Evolutionary conservation across 30 jellyfish, hydroid and myxozoan species (phyloP).

Genomic region (Catostylus mosaicus): DNA sequence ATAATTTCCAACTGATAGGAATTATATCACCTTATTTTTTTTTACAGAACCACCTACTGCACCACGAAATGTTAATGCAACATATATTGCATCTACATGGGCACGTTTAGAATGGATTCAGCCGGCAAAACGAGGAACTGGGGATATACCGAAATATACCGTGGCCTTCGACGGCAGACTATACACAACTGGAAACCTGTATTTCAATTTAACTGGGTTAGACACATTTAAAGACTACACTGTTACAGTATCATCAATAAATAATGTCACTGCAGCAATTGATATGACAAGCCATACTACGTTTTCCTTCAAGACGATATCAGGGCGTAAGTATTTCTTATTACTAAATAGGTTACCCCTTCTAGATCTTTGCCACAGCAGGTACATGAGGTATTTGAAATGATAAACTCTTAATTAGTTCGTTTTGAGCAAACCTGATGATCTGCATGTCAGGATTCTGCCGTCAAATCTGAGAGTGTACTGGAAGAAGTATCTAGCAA

Average conservation of each 20-base stretch:
- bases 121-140: constrained; percentile 40
- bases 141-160: constrained; percentile 2
- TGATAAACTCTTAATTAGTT: not conserved
- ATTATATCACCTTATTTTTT: no score
- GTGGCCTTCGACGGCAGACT: not conserved
- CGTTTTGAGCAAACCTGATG: not conserved
- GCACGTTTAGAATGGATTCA: constrained; percentile 35
- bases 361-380: not conserved
- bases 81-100: constrained; percentile 9
- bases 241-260: constrained; percentile 12
- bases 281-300: not conserved
- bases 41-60: constrained; percentile 10
- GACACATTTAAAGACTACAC: constrained; percentile 41
- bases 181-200: constrained; percentile 5
- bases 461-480: no score
- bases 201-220: constrained; percentile 18
- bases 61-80: constrained; percentile 29
- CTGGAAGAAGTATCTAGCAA: not conserved
- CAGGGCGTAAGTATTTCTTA: not conserved
- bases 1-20: not conserved
- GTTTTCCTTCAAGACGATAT: not conserved
- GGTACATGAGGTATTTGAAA: not conserved
- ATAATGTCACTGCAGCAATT: not conserved
- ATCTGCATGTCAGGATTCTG: no score
- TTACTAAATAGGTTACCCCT: no score